Evolutionary conservation across 92 coral and sea anemone species (phyloP), one percentile per base, ranked within the genome.

Genomic region (Meandrina meandrites): DNA sequence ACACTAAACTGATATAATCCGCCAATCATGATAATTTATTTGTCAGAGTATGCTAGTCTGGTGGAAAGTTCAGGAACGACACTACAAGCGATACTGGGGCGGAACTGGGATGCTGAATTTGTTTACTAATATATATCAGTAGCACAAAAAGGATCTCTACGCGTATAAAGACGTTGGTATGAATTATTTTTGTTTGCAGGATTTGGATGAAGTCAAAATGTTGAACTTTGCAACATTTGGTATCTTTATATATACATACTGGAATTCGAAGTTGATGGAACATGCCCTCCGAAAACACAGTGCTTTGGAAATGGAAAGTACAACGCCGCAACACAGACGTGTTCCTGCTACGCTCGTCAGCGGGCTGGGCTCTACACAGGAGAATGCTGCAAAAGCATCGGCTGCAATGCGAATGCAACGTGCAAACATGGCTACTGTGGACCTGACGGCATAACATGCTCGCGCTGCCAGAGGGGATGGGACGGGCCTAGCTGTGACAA

Each of bases 231-330:
- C 14, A 40, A 18, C n/a, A 40, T 10, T 73, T 19, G 16, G 19
- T 19, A 10, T 73, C 24, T 73, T 40, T 4, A 3, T 73, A n/a
- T 73, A 6, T 40, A 5, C 12, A 1, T 73, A 16, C 16, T 37
- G 27, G 78, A 73, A 36, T 50, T 73, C 48, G 78, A 73, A 36
- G 78, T 73, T 28, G 30, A 73, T 34, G 51, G 78, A 15, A 14
- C 75, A 21, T 94, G 98, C 37, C 87, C 85, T 16, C 82, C 96
- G 1, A 89, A 91, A 78, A 94, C 98, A 8, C 93, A 87, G 83
- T 94, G 98, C 80, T 94, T 86, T 84, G 98, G 98, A 9, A 94
- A 94, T 57, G 98, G 98, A 21, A 73, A 87, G 51, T 94, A 90
- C 86, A 56, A 86, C 75, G 36, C 89, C 10, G 36, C 89, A 30